Percentiles rank a stretch among this genome's conserved stretches.
Evolutionary conservation across 2,113 vertebrate species (phyloP).

Genomic region (Megaceryle maxima): DNA sequence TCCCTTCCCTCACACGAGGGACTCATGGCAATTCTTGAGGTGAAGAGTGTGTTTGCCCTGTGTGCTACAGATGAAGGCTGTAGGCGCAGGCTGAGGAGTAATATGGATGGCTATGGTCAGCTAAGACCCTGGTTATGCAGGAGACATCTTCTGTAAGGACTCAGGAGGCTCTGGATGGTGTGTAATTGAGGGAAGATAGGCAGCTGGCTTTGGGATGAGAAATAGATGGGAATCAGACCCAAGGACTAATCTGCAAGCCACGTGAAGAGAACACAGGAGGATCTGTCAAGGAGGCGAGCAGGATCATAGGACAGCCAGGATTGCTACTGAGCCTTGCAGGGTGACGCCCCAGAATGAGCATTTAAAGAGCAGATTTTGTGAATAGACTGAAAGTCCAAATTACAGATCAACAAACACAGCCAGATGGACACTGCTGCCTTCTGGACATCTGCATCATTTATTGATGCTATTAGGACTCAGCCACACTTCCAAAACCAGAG

Average conservation of each 20-base stretch:
- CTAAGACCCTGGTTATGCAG: neutral
- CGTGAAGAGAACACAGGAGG: neutral
- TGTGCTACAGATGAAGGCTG: neutral
- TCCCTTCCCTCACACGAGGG: neutral
- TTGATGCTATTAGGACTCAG: slow-evolving; percentile 9
- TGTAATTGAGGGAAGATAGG: neutral
- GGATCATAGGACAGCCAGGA: neutral
- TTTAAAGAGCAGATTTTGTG: neutral
- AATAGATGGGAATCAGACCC: neutral
- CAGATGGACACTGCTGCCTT: slow-evolving; percentile 54
- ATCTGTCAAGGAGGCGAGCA: neutral
- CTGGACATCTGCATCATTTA: slow-evolving; percentile 32
- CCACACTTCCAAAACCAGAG: neutral
- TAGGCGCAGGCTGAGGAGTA: neutral
- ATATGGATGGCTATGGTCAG: neutral
- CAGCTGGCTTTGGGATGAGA: neutral
- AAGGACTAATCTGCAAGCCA: neutral
- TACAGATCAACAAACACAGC: neutral
- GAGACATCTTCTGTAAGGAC: neutral
- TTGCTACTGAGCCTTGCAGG: neutral
- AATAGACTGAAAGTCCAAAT: neutral
- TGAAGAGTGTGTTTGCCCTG: neutral
- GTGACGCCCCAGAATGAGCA: neutral
- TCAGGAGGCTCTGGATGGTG: neutral
- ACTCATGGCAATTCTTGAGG: neutral